Evolutionary conservation across 2,797 vertebrate genomes (phyloP).

Genomic region (Kryptolebias ocellatus): DNA sequence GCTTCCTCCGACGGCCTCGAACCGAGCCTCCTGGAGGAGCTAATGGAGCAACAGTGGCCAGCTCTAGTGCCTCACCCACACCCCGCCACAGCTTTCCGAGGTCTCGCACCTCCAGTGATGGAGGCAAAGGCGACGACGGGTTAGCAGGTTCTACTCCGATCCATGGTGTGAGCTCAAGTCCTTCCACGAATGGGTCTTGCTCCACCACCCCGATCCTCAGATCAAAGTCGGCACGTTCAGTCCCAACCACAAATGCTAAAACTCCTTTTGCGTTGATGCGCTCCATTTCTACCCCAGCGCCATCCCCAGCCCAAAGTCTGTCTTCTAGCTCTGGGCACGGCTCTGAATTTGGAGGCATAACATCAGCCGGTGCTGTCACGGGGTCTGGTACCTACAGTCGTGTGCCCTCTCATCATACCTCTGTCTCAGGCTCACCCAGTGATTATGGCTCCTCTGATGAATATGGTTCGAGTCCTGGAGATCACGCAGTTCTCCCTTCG

Average conservation of each 20-base stretch:
- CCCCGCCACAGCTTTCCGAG: constrained; percentile 77
- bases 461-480: constrained; percentile 85
- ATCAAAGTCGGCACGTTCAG: constrained; percentile 79
- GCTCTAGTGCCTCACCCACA: constrained; percentile 80
- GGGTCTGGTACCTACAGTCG: constrained; percentile 72
- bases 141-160: constrained; percentile 41
- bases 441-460: constrained; percentile 88
- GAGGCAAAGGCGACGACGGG: constrained; percentile 75
- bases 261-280: constrained; percentile 78
- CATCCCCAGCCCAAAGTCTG: constrained; percentile 75
- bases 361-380: constrained; percentile 43
- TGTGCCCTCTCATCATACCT: constrained; percentile 67
- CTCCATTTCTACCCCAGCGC: constrained; percentile 79
- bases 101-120: constrained; percentile 80
- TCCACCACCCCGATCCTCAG: constrained; percentile 81
- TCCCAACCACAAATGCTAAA: constrained; percentile 70
- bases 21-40: constrained; percentile 77
- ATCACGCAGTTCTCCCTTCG: constrained; percentile 74
- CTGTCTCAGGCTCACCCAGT: constrained; percentile 82
- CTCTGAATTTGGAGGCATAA: constrained; percentile 76
- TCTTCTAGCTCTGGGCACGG: constrained; percentile 78
- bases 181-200: constrained; percentile 77
- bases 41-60: constrained; percentile 55
- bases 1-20: constrained; percentile 81
- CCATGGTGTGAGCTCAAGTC: constrained; percentile 70